These are phyloP conservation scores for Porites cylindrica DNA, from an alignment of 92 coral and sea anemone genomes.

Conservation along the genomic window DNA sequence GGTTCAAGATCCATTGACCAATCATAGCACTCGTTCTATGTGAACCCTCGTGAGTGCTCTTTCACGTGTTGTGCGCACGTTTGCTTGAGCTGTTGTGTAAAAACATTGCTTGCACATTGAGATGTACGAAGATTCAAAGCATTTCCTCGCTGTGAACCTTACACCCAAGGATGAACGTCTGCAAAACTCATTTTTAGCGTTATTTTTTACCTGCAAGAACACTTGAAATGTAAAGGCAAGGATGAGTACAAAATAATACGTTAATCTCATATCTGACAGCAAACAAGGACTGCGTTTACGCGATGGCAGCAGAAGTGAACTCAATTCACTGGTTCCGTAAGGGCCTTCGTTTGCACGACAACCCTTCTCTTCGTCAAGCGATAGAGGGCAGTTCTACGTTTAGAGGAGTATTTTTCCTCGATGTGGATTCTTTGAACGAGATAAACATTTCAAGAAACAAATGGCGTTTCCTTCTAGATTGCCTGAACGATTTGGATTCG, in stretches of 20 bases:
- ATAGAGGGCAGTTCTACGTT: conserved; percentile 86
- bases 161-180: too few relatives aligned
- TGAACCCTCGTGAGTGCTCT: background rate
- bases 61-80: background rate
- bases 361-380: conserved; percentile 79
- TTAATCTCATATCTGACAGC: too few relatives aligned
- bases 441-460: conserved; percentile 73
- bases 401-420: conserved; percentile 88
- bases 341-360: conserved; percentile 92
- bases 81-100: background rate
- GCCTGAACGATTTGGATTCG: conserved; percentile 74
- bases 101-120: too few relatives aligned
- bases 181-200: background rate
- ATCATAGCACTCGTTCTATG: conserved; percentile 1
- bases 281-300: background rate
- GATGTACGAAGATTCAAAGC: too few relatives aligned
- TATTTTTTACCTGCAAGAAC: too few relatives aligned
- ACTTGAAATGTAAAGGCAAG: too few relatives aligned
- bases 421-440: conserved; percentile 66
- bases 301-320: conserved; percentile 21
- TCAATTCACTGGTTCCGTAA: conserved; percentile 96
- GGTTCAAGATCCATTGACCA: background rate
- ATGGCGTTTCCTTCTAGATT: conserved; percentile 89
- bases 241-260: too few relatives aligned
- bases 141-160: too few relatives aligned